Base-by-base conservation (phyloP, 2,888 invertebrate species). In the Meiosimyza decipiens region DNA sequence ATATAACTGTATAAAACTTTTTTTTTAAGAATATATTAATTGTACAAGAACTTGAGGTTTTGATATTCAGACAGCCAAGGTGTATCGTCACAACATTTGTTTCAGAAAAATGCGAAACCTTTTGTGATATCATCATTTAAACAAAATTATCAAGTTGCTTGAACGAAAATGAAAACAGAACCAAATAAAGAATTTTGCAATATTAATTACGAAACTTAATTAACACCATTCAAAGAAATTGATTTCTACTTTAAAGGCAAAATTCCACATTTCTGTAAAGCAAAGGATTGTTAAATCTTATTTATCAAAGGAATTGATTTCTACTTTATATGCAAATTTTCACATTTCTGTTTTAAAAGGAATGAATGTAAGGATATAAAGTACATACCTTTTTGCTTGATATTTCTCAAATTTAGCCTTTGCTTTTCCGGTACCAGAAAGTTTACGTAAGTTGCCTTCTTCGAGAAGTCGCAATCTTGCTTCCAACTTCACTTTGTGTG, bases 331-430 rank as follows among this genome's bases (percentile, higher is more conserved):
- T 83, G 80, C 82, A 82, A 75, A 82, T 82, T 79, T 16, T 82
- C 81, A 28, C 16, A 33, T 40, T 6, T 67, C 18, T 67, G 18
- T 15, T 51, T n/a, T 1, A 15, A 16, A 16, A 28, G 6, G 18
- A 57, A 50, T 12, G 15, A 11, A 28, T 28, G 28, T 3, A 11
- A 65, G 15, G 51, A 69, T 28, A 28, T 1, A 71, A 59, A 63
- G 54, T 49, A 64, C 71, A 62, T 71, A 86, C 86, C 86, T 83
- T 84, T 88, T 82, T 15, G 83, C 92, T 80, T 96, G 95, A 84
- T 98, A 98, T 88, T 97, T 98, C 81, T 98, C 97, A 84, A 96
- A 96, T 85, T 95, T 95, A 1, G 94, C 93, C 82, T 94, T 93
- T 1, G 93, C 93, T 85, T 95, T 97, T 15, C 94, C 95, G 0